phyloP scores from a whole-genome alignment of 64 coral and sea anemone species.

The Porites australiensis region DNA sequence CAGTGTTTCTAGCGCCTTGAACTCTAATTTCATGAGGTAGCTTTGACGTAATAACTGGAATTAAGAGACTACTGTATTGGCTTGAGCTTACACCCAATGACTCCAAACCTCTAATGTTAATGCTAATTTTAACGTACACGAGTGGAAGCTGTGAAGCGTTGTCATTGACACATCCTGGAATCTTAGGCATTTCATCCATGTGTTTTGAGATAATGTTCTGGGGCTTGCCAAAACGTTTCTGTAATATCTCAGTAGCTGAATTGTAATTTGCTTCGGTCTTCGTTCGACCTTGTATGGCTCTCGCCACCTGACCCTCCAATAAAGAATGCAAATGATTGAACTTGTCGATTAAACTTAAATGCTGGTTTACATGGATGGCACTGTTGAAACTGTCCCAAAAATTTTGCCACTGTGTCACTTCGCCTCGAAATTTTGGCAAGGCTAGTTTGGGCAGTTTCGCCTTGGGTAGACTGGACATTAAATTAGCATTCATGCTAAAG shows the following conservation, averaged over 20 bases:
- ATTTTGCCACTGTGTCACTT: too few relatives aligned
- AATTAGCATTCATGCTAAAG: too few relatives aligned
- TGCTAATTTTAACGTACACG: conserved; percentile 33
- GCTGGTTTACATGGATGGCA: too few relatives aligned
- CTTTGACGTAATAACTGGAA: conserved; percentile 54
- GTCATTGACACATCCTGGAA: background rate
- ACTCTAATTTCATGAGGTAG: conserved; percentile 28
- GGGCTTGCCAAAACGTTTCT: conserved; percentile 1
- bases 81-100: conserved; percentile 17
- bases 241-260: background rate
- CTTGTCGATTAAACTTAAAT: too few relatives aligned
- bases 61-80: conserved; percentile 47
- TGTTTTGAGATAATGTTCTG: conserved; percentile 27
- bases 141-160: background rate
- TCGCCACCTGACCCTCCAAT: too few relatives aligned
- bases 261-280: background rate
- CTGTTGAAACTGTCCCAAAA: too few relatives aligned
- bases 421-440: too few relatives aligned
- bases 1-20: conserved; percentile 11
- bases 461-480: too few relatives aligned
- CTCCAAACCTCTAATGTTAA: conserved; percentile 15
- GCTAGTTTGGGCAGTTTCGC: too few relatives aligned
- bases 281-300: background rate
- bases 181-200: conserved; percentile 24
- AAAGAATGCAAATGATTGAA: too few relatives aligned